phyloP scores from a whole-genome alignment of 2,797 vertebrate genomes.

The Cuculus canorus region DNA sequence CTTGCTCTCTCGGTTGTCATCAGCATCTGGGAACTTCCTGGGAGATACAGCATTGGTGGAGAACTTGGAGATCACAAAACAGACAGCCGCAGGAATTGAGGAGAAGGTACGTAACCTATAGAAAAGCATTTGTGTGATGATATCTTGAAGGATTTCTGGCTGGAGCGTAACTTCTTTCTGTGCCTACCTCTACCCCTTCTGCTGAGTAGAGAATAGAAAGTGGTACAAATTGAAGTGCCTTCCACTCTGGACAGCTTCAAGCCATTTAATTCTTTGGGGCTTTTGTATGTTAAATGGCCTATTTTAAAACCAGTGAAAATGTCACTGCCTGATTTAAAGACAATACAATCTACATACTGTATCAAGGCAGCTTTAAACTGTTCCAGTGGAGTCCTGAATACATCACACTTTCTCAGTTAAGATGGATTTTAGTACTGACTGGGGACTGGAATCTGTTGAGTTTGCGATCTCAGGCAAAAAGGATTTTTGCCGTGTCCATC shows the following conservation, averaged over 20 bases:
- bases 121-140: background rate
- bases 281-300: constrained; percentile 30
- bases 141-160: background rate
- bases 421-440: constrained; percentile 6
- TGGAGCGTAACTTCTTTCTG: background rate
- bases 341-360: constrained; percentile 44
- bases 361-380: constrained; percentile 19
- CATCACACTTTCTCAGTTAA: background rate
- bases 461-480: background rate
- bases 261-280: background rate
- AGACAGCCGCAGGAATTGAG: constrained; percentile 90
- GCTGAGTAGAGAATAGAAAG: background rate
- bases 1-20: constrained; percentile 89
- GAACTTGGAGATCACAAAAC: constrained; percentile 92
- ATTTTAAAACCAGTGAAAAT: constrained; percentile 36
- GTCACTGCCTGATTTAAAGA: constrained; percentile 2
- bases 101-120: constrained; percentile 81
- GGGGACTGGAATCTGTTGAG: background rate
- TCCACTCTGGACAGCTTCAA: background rate
- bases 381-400: background rate
- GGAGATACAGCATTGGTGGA: constrained; percentile 91
- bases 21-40: constrained; percentile 93
- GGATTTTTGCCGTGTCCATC: background rate
- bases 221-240: background rate
- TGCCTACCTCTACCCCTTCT: background rate